Percentiles rank a stretch among this genome's conserved stretches.
Conservation (phyloP, 2,797 vertebrate species). For the Pempheris klunzingeri region DNA sequence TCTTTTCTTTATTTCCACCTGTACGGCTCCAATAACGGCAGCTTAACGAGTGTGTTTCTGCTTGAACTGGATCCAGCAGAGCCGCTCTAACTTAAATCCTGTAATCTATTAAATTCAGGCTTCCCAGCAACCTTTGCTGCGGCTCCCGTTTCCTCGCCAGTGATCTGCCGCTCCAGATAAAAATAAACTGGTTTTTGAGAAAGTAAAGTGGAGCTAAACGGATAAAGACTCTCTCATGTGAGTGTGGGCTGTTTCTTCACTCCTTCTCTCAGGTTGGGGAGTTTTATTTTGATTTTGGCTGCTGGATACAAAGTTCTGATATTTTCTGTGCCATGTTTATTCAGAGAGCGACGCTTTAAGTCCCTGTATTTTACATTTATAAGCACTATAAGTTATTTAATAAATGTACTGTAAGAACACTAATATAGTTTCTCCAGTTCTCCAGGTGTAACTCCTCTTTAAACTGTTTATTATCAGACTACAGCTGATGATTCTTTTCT, state of each 20-base stretch:
- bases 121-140: background rate
- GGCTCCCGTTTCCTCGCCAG: background rate
- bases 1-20: background rate
- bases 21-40: background rate
- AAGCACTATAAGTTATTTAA: too few relatives aligned
- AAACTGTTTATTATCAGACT: too few relatives aligned
- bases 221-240: background rate
- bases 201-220: conserved; percentile 3
- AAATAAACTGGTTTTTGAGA: background rate
- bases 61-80: background rate
- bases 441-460: too few relatives aligned
- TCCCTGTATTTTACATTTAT: too few relatives aligned
- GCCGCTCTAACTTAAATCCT: background rate
- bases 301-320: background rate
- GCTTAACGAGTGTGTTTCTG: background rate
- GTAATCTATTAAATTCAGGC: conserved; percentile 6
- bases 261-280: background rate
- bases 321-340: background rate
- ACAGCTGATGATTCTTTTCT: too few relatives aligned
- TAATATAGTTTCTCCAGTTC: too few relatives aligned
- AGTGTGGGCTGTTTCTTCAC: background rate
- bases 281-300: background rate
- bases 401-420: too few relatives aligned
- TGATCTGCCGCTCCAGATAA: background rate
- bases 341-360: background rate